These are phyloP conservation scores for Nymphalis polychloros DNA, from an alignment of 2,888 invertebrate genomes.

Conservation along the genomic window DNA sequence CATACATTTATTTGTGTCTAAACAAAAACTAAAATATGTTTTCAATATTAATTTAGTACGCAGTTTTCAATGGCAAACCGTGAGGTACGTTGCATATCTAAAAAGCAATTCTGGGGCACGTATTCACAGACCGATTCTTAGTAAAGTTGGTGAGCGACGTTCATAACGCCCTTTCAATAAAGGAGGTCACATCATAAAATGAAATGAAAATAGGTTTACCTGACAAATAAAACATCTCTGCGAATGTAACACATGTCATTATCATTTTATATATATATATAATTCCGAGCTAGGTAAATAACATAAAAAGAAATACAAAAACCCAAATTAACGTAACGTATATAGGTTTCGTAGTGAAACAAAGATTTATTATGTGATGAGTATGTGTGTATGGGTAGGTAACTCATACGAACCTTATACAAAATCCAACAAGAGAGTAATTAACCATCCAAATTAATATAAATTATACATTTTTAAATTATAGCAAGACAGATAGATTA, in stretches of 20 bases:
- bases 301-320: no score
- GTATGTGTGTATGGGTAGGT: no score
- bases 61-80: conserved; percentile 12
- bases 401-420: no score
- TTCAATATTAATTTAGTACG: not conserved
- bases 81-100: conserved; percentile 32
- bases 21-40: conserved; percentile 3
- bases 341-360: no score
- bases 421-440: no score
- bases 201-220: conserved; percentile 29
- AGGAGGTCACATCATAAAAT: conserved; percentile 34
- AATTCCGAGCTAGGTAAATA: no score
- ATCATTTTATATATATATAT: no score
- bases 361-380: no score
- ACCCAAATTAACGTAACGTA: no score
- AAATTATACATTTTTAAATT: no score
- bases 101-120: conserved; percentile 37
- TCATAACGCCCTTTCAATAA: conserved; percentile 37
- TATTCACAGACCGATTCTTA: conserved; percentile 38
- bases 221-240: not conserved
- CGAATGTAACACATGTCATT: no score
- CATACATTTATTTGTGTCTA: not conserved
- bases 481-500: not conserved
- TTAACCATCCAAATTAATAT: no score
- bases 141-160: conserved; percentile 25